Base-by-base conservation (phyloP, 2,888 invertebrate species). In the Catocala sponsa region DNA sequence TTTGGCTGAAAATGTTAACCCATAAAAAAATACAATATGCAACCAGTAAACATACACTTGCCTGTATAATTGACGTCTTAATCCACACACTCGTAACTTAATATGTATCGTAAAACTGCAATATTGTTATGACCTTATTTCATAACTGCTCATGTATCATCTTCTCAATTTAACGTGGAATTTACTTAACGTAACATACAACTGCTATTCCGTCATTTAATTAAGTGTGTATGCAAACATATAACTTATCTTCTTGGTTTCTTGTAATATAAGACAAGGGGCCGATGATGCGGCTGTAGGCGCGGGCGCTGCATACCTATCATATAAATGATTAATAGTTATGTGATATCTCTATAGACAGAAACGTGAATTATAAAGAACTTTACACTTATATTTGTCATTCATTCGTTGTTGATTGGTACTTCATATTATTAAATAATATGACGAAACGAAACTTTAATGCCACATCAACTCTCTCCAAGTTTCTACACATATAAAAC, bases 391-490 rank as follows among this genome's bases (percentile, higher is more conserved):
- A 64, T 68, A 72, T 76, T 77, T 65, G 59, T 71, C 60, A 71
- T 70, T 69, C 50, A 55, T 63, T 70, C 68, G 64, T 74, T 51
- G 54, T 68, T 74, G 71, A 68, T 74, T 72, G 70, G 63, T 54
- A 58, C 59, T 70, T 69, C 59, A 62, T 65, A 55, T 62, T 76
- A 74, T 71, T 70, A 67, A 71, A 70, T 25, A 71, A 70, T 25
- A 38, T 38, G 9, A 66, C 60, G 59, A 70, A 66, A 70, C 70
- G 68, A 74, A 71, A 70, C 53, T 58, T 70, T 74, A 49, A 35
- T 56, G 43, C 56, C 46, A 41, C 68, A 71, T 70, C 64, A 72
- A 80, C 77, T 80, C 79, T 82, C 78, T 82, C 78, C 82, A 70
- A 70, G 61, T 76, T 78, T 76, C 71, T 66, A 69, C 58, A 65